Percentiles rank a stretch among this genome's conserved stretches.
Evolutionary conservation across 2,888 invertebrate species (phyloP).

Genomic region (Cerastoderma edule): DNA sequence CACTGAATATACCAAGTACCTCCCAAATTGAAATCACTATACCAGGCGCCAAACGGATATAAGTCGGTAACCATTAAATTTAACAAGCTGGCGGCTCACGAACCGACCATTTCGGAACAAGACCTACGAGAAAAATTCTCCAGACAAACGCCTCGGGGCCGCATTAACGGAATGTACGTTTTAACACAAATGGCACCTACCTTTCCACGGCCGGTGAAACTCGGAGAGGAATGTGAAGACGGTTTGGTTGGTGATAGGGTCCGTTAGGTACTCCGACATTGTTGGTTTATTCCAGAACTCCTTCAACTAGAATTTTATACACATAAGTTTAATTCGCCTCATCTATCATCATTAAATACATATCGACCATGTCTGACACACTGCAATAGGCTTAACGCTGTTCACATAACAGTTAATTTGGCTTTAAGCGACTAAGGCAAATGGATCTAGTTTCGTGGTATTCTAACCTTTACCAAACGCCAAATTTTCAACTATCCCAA

Average conservation of each 20-base stretch:
- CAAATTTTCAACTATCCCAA: too few relatives aligned
- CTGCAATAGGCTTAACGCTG: too few relatives aligned
- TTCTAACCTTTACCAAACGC: too few relatives aligned
- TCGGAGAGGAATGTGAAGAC: conserved; percentile 67
- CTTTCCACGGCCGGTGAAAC: conserved; percentile 57
- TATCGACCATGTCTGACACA: too few relatives aligned
- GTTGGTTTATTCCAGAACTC: too few relatives aligned
- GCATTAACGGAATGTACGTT: background rate
- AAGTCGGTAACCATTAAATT: background rate
- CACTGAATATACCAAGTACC: background rate
- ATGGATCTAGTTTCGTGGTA: too few relatives aligned
- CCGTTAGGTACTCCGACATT: conserved; percentile 48
- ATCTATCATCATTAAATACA: too few relatives aligned
- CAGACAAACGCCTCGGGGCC: background rate
- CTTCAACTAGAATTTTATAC: too few relatives aligned
- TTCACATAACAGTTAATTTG: too few relatives aligned
- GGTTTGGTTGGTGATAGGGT: conserved; percentile 55
- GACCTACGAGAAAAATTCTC: background rate
- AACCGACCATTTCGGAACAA: background rate
- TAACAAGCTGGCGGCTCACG: background rate
- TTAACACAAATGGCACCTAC: conserved; percentile 28
- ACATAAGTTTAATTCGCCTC: too few relatives aligned
- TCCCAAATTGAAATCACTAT: background rate
- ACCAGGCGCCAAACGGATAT: background rate
- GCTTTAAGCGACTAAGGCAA: too few relatives aligned